Evolutionary conservation across 2,888 invertebrate genomes (phyloP).

Genomic region (Pachliopta kotzebuea): DNA sequence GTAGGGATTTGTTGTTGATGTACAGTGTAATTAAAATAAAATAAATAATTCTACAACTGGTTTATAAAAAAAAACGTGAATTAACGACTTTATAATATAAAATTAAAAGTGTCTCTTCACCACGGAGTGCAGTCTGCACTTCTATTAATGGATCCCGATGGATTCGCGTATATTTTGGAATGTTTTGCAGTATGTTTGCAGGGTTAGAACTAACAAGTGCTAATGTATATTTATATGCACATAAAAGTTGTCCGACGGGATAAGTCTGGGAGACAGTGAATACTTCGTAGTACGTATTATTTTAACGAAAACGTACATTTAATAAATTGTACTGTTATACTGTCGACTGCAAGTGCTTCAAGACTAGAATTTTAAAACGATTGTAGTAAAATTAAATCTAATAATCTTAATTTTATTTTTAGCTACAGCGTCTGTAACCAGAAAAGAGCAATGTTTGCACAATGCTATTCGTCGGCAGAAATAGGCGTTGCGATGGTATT

Average conservation of each 20-base stretch:
- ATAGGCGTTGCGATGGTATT: no score
- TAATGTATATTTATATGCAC: not conserved
- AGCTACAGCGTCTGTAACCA: no score
- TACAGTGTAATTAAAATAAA: no score
- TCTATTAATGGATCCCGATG: slow-evolving; percentile 25
- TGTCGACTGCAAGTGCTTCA: not conserved
- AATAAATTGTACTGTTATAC: not conserved
- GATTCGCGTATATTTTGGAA: slow-evolving; percentile 11
- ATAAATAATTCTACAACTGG: not conserved
- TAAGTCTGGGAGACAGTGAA: not conserved
- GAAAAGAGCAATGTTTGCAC: no score
- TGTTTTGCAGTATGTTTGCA: not conserved
- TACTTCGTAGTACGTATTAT: not conserved
- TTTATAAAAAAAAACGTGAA: slow-evolving; percentile 1
- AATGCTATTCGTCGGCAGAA: no score
- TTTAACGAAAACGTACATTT: not conserved
- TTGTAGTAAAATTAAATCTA: no score
- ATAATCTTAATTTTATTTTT: no score
- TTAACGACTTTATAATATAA: slow-evolving; percentile 7
- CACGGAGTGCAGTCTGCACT: slow-evolving; percentile 15
- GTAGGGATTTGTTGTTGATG: no score
- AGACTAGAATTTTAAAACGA: not conserved
- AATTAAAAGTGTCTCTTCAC: not conserved
- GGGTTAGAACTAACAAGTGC: slow-evolving; percentile 3
- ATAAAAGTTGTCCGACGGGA: not conserved